These are phyloP conservation scores for Hydroisotoma schaefferi DNA, from an alignment of 2,888 invertebrate species.

Conservation along the genomic window DNA sequence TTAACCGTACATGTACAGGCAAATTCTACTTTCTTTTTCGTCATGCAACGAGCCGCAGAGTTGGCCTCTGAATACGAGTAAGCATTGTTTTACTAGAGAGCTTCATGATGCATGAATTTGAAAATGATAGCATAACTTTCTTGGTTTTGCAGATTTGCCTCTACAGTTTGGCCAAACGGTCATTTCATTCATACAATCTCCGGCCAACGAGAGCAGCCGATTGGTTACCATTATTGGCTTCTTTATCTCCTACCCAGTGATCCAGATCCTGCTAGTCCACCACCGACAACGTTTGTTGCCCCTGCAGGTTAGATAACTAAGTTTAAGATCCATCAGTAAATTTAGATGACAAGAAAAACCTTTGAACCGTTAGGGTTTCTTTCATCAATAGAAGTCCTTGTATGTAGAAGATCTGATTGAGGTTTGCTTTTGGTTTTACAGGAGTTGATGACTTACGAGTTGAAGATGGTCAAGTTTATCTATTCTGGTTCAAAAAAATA, in stretches of 20 bases:
- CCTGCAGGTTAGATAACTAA: conserved; percentile 67
- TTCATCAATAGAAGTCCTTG: too few relatives aligned
- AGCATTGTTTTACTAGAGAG: neutral
- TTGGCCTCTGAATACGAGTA: conserved; percentile 9
- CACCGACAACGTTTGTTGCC: conserved; percentile 81
- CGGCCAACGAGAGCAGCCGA: conserved; percentile 72
- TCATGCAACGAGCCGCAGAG: conserved; percentile 75
- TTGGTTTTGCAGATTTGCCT: conserved; percentile 65
- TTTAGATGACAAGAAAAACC: neutral
- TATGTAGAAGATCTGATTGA: too few relatives aligned
- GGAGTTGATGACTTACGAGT: conserved; percentile 83
- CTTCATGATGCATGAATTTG: neutral
- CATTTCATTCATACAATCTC: conserved; percentile 85
- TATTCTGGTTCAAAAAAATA: conserved; percentile 90
- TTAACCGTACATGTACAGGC: conserved; percentile 70
- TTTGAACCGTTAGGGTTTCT: too few relatives aligned
- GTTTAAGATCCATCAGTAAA: neutral
- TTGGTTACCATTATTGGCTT: conserved; percentile 84
- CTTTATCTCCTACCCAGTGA: conserved; percentile 75
- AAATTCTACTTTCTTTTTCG: conserved; percentile 63
- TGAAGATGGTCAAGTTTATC: conserved; percentile 81
- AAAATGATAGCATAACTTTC: too few relatives aligned
- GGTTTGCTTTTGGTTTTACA: conserved; percentile 54
- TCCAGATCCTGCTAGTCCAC: conserved; percentile 75
- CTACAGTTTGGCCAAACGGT: conserved; percentile 87